Evolutionary conservation across 2,888 invertebrate species (phyloP), one percentile per base, ranked within the genome.

Genomic region (Dermolepida albohirtum): DNA sequence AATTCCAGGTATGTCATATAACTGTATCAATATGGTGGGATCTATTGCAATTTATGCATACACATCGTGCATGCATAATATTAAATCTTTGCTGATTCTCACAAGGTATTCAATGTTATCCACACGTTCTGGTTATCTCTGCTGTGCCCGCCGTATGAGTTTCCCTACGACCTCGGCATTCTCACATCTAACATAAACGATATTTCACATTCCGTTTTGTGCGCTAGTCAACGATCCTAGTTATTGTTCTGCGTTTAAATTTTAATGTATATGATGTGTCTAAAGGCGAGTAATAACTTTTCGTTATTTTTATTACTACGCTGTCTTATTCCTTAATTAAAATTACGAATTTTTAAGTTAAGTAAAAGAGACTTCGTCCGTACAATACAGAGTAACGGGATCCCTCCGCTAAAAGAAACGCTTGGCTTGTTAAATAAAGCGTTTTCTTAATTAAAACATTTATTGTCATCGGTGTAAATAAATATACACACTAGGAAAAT

Each of bases 391-490:
- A 8, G 12, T 44, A 44, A 59, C 59, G 59, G 59, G 59, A 44
- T 29, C 43, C 29, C 22, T 59, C 11, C 22, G 27, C 16, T 12
- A 44, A 44, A 59, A 47, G 44, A 44, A 59, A 44, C 14, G 14
- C 59, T 44, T 29, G 5, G 14, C 59, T 12, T 22, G 22, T 22
- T 22, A 22, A 22, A 22, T 1, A 22, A 22, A 22, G 4, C 59
- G 27, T 59, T 59, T 29, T 59, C 44, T 59, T 59, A 59, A 59
- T 59, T 59, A 59, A 59, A 44, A 44, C 5, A 16, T 55, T 14
- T 59, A 44, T 22, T n/a, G n/a, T n/a, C n/a, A n/a, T n/a, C n/a
- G n/a, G n/a, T n/a, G n/a, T n/a, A n/a, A n/a, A n/a, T n/a, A n/a
- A n/a, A n/a, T n/a, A n/a, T n/a, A n/a, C n/a, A n/a, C n/a, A n/a